Evolutionary conservation across 1,140 invertebrate species (phyloP).

Genomic region (Oscheius sp.): DNA sequence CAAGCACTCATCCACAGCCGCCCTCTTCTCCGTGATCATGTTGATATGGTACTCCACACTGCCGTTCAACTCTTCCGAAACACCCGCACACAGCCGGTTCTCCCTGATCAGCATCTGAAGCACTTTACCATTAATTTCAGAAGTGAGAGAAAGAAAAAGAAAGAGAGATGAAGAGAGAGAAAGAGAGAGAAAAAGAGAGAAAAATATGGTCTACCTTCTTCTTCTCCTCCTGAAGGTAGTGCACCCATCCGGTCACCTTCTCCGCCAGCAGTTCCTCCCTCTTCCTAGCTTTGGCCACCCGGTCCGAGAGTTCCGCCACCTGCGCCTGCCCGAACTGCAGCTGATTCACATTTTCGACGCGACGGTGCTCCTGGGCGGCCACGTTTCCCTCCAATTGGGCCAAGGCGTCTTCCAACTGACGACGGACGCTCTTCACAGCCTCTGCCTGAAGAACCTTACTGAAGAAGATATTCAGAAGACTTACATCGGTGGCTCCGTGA

Average conservation of each 20-base stretch:
- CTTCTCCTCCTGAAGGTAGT: not conserved
- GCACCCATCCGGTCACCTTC: not conserved
- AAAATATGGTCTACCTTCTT: not conserved
- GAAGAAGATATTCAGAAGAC: too few species aligned
- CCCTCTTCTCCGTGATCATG: not conserved
- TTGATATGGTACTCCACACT: not conserved
- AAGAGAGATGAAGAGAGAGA: too few species aligned
- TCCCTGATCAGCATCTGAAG: not conserved
- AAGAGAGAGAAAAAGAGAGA: too few species aligned
- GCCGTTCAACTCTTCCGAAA: not conserved
- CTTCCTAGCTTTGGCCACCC: not conserved
- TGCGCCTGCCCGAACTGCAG: not conserved
- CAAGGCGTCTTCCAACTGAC: not conserved
- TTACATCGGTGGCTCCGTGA: too few species aligned
- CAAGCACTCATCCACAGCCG: not conserved
- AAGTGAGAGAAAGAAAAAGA: too few species aligned
- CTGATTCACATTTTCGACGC: not conserved
- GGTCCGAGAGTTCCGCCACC: not conserved
- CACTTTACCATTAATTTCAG: not conserved
- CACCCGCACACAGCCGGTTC: not conserved
- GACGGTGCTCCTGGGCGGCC: not conserved
- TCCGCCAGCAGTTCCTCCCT: not conserved
- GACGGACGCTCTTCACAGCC: not conserved
- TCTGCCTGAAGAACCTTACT: too few species aligned
- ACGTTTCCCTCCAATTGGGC: not conserved